Base-by-base conservation (phyloP, 2,888 invertebrate species). In the Monochamus alternatus region DNA sequence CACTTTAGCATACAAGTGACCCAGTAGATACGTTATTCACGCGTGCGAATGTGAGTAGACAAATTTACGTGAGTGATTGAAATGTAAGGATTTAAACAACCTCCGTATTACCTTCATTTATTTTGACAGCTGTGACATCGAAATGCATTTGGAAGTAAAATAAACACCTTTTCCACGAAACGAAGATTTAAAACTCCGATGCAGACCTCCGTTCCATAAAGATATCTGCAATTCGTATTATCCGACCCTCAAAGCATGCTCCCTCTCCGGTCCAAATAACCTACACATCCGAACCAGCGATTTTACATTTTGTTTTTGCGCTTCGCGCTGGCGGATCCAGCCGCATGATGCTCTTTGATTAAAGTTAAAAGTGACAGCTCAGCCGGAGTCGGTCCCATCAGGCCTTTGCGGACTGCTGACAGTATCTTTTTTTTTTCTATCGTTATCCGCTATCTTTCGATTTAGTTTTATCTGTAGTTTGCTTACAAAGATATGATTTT, bases 281-380 rank as follows among this genome's bases (percentile, higher is more conserved):
- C n/a, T n/a, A 14, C 55, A 22, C n/a, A 55, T 55, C 55, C 55
- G 7, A 55, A 14, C 55, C 14, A n/a, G 22, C 55, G 22, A 55
- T 55, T 55, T 55, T 55, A 14, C 55, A 55, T 55, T 47, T 47
- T 47, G 55, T 55, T 55, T 55, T 55, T 55, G 22, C 55, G 5
- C 10, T 55, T 55, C 55, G 22, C 14, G 55, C 14, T n/a, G 14
- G 7, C 22, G 51, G 10, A 55, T 55, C 55, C 55, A 14, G 38
- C 7, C 55, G n/a, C 22, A n/a, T 55, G n/a, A 22, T n/a, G 55
- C 7, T 55, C 14, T 55, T 55, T 55, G 55, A 55, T 55, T 22
- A 55, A 55, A 55, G 55, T 14, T 55, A n/a, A 55, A 55, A 55
- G n/a, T 55, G 55, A 55, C 55, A 55, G 55, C 55, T 55, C 55